Evolutionary conservation across 23 tunicate species (phyloP), one percentile per base, ranked within the genome.

Genomic region (Halocynthia aurantium): DNA sequence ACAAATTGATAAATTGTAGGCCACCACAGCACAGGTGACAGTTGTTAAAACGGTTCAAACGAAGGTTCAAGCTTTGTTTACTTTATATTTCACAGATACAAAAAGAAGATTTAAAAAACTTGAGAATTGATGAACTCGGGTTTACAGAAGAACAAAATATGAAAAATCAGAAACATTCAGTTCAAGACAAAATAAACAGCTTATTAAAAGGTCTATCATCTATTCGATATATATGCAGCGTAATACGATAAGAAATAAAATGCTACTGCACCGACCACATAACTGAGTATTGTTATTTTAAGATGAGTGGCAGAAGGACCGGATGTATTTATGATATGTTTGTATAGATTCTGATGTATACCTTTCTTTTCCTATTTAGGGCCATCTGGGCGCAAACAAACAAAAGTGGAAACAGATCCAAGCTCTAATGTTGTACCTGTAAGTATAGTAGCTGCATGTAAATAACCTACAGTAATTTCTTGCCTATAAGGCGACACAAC

Each of bases 41-140:
- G 64, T 15, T 58, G 17, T 58, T n/a, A 4, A 58, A 58, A 58
- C 17, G 4, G 17, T 58, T n/a, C 2, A 58, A 58, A 58, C 17
- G 4, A 58, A 20, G 70, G 31, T 40, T 72, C 56, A 2, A 17
- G 5, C 51, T 72, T 10, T 12, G 19, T 67, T 0, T 67, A 50
- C 50, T 72, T 72, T 20, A 31, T 31, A 31, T 51, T 49, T 72
- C 57, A 55, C 51, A 74, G 78, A 74, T 74, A n/a, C 61, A 54
- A 56, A 74, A 74, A 54, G 78, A 74, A 74, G 78, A 74, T 74
- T 52, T 44, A 64, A 74, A 74, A 74, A 74, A 74, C 31, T 51
- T 74, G 78, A 74, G 64, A 4, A 74, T 54, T 64, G 78, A 74
- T 8, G 78, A 74, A 56, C 78, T 74, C 10, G 56, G 6, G 57